Evolutionary conservation across 2,888 invertebrate species (phyloP), one percentile per base, ranked within the genome.

Genomic region (Stenurella melanura): DNA sequence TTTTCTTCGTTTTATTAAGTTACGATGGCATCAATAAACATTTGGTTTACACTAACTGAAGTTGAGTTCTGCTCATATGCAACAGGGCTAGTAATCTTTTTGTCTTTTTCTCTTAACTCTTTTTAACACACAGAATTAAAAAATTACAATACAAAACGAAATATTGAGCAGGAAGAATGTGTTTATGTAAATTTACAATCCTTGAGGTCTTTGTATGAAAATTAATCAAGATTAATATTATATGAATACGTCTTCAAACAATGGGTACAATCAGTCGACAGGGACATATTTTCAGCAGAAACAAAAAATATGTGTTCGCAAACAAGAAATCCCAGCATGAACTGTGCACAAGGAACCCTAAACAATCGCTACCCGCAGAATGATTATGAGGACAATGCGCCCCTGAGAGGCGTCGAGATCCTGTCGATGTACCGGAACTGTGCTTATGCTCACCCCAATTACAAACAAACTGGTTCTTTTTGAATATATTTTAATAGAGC

Each of bases 321-420:
- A 58, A 58, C 58, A 58, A 58, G 58, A 21, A 58, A 58, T 58
- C 58, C 21, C 58, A 58, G 58, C 58, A 19, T 58, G 58, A 19
- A 21, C 58, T 18, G 58, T 21, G 58, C 58, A 58, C 58, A 58
- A 58, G 58, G 21, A 21, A 19, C 18, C 50, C 21, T 19, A 58
- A 58, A 58, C 58, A 58, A 58, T 58, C 58, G 58, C 58, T 58
- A 58, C 58, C 58, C 58, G 58, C 58, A 58, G 58, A 58, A 58
- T 58, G 58, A 58, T 58, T 58, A 58, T 15, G 58, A 58, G 58
- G 58, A 58, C 58, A 58, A 58, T 58, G 58, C 58, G 58, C 58
- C 58, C 58, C 58, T 58, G 58, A 58, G 58, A 58, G 58, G 58
- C 58, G 58, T 58, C 58, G 58, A 58, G 58, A 58, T 58, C 58